Base-by-base conservation (phyloP, 35 echinoderm and acorn worm species). In the Lytechinus variegatus region DNA sequence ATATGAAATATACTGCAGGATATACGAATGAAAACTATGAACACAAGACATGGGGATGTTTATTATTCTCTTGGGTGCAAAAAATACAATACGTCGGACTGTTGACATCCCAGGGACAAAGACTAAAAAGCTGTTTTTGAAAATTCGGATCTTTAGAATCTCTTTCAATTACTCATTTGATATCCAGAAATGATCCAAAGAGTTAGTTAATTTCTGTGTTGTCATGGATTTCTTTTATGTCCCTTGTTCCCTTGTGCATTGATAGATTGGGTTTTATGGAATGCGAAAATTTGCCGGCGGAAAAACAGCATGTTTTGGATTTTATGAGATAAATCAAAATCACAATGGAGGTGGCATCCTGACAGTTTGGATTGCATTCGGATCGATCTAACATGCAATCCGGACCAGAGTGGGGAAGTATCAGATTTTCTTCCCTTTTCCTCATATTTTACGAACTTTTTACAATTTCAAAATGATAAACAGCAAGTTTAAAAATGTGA, bases 221-320 rank as follows among this genome's bases (percentile, higher is more conserved):
- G 66, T 79, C 66, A 79, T n/a, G 66, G n/a, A 79, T 27, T 19
- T 79, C 8, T 79, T n/a, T 79, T 79, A 60, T 60, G 33, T 44
- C 33, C 16, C 10, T 60, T 60, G 10, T 9, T 7, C 66, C 66
- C 66, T 79, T 79, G 21, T n/a, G 66, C n/a, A 79, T 79, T 79
- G 66, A 79, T 24, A 79, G 21, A 79, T 24, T 79, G n/a, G 24
- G 61, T 71, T 79, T 79, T 6, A 19, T 79, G 66, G 66, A 79
- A 79, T 79, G 66, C 66, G 19, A 79, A 79, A 5, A 19, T n/a
- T 79, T n/a, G 66, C 66, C 66, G 66, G 66, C 66, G 66, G 66
- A 24, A 79, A 79, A 79, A 79, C 66, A 79, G 66, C 66, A 79
- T 79, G 66, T 79, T 79, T n/a, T 79, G 66, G 66, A 79, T 79